phyloP scores from a whole-genome alignment of 2,888 invertebrate species.

The Nephrotoma appendiculata region DNA sequence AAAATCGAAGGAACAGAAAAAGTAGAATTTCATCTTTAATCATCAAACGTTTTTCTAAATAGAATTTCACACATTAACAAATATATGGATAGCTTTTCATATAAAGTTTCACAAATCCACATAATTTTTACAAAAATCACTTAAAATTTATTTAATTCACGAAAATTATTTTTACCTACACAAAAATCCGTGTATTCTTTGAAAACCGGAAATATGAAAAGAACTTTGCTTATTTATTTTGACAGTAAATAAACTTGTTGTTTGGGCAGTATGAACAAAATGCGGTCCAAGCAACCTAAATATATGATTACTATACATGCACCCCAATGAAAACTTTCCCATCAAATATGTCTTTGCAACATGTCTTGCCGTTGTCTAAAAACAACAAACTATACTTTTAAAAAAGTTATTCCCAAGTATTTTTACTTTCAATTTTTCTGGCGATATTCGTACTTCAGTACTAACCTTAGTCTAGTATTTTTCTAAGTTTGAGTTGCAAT shows the following conservation, averaged over 20 bases:
- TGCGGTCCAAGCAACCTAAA: too few species aligned
- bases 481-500: too few species aligned
- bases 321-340: too few species aligned
- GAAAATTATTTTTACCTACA: neutral
- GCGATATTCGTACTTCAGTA: too few species aligned
- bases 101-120: neutral
- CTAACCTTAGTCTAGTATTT: too few species aligned
- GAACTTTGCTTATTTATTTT: neutral
- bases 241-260: neutral
- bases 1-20: neutral
- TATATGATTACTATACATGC: too few species aligned
- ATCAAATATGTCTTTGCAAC: too few species aligned
- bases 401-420: too few species aligned
- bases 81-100: neutral
- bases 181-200: neutral
- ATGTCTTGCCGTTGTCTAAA: too few species aligned
- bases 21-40: neutral
- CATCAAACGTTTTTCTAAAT: neutral
- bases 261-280: too few species aligned
- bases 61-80: neutral
- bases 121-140: neutral
- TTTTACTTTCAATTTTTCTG: too few species aligned
- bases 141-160: neutral
- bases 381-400: too few species aligned
- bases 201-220: conserved; percentile 4